These are phyloP conservation scores for Lutjanus erythropterus DNA, from an alignment of 2,113 vertebrate genomes.

Conservation along the genomic window DNA sequence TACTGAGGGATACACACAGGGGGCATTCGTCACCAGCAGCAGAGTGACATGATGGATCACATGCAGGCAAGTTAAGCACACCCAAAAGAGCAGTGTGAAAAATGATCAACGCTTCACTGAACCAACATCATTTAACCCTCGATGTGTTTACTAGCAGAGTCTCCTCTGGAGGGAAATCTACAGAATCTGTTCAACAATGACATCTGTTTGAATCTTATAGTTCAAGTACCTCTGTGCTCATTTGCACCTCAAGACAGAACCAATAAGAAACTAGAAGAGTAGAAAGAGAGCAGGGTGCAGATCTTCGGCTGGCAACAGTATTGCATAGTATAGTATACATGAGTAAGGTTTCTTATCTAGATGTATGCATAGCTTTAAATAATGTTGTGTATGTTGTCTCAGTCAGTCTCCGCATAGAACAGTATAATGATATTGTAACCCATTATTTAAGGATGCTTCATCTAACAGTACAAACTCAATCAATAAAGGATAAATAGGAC, in stretches of 20 bases:
- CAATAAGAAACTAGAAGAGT: too few species aligned
- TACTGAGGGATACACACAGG: constrained; percentile 4
- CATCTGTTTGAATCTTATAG: neutral
- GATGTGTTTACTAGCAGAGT: constrained; percentile 10
- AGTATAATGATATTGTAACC: too few species aligned
- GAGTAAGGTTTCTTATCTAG: too few species aligned
- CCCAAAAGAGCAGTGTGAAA: constrained; percentile 59
- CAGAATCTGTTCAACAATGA: neutral
- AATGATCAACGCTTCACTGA: constrained; percentile 49
- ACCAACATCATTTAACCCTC: constrained; percentile 44
- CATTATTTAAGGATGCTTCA: too few species aligned
- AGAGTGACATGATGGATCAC: constrained; percentile 64
- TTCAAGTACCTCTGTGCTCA: neutral
- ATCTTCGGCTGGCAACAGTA: too few species aligned
- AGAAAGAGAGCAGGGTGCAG: too few species aligned
- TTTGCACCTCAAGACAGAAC: neutral
- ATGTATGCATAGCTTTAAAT: too few species aligned
- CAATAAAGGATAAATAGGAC: too few species aligned
- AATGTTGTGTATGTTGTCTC: too few species aligned
- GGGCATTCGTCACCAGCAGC: constrained; percentile 63
- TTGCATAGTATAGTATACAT: too few species aligned
- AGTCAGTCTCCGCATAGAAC: too few species aligned
- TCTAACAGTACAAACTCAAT: too few species aligned
- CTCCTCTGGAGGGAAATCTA: constrained; percentile 20
- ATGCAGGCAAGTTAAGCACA: constrained; percentile 27